Conservation (phyloP, 2,797 vertebrate species). For the Oreonectes daqikongensis region DNA sequence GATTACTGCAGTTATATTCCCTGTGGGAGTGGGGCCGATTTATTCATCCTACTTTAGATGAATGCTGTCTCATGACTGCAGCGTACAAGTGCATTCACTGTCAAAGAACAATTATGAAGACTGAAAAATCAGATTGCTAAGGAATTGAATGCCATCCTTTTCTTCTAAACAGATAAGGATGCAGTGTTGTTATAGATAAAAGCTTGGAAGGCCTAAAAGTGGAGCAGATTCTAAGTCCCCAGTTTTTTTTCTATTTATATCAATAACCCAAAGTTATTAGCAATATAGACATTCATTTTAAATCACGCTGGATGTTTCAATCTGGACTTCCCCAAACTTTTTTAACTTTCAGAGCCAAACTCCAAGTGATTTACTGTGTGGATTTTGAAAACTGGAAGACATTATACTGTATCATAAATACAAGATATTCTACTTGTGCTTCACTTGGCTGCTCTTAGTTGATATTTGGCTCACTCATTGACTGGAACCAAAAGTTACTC, state of each 20-base stretch:
- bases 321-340: background rate
- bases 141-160: conserved; percentile 20
- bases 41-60: conserved; percentile 15
- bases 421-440: background rate
- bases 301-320: background rate
- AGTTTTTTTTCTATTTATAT: background rate
- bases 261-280: background rate
- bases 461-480: background rate
- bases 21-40: background rate
- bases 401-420: background rate
- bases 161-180: conserved; percentile 1
- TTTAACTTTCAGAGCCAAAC: background rate
- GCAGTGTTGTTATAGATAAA: conserved; percentile 15
- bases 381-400: background rate
- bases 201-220: background rate
- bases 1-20: conserved; percentile 13
- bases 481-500: background rate
- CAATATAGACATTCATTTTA: background rate
- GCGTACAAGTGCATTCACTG: conserved; percentile 63
- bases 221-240: background rate
- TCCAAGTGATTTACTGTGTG: background rate
- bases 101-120: conserved; percentile 65
- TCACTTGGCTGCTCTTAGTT: background rate
- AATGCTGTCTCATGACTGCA: conserved; percentile 28
- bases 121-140: conserved; percentile 43